phyloP scores from a whole-genome alignment of 2,888 invertebrate species.

The Zootermopsis nevadensis region DNA sequence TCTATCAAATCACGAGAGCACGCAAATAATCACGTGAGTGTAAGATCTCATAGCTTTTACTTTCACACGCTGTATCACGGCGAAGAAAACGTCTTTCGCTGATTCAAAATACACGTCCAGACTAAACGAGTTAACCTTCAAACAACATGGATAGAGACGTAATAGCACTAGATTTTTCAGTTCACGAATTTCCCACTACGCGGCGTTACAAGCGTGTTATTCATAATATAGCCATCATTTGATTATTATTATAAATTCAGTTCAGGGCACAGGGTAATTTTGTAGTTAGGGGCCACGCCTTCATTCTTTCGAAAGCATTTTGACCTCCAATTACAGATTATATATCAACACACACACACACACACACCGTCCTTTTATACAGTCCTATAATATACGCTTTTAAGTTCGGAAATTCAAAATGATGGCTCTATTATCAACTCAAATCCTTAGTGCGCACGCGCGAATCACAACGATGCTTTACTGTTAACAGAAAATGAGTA shows the following conservation, averaged over 20 bases:
- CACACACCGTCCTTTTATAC: background rate
- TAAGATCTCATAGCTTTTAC: no score
- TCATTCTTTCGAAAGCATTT: slow-evolving; percentile 4
- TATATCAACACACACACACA: slow-evolving; percentile 1
- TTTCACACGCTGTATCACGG: background rate
- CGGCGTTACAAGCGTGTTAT: slow-evolving; percentile 3
- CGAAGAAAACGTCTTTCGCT: background rate
- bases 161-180: slow-evolving; percentile 10
- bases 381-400: slow-evolving; percentile 3
- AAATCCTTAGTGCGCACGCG: slow-evolving; percentile 13
- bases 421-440: slow-evolving; percentile 32
- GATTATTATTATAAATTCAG: slow-evolving; percentile 3
- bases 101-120: slow-evolving; percentile 3
- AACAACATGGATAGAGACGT: slow-evolving; percentile 12
- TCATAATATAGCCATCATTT: slow-evolving; percentile 12
- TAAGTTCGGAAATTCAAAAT: slow-evolving; percentile 10
- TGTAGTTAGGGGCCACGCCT: slow-evolving; percentile 28
- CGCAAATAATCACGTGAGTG: no score
- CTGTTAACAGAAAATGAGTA: background rate
- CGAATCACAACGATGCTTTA: background rate
- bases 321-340: slow-evolving; percentile 14
- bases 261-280: slow-evolving; percentile 21
- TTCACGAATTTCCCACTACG: slow-evolving; percentile 20
- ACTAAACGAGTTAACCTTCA: slow-evolving; percentile 1
- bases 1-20: no score